Evolutionary conservation across 2,113 vertebrate species (phyloP), one percentile per base, ranked within the genome.

Genomic region (Microcebus griseorufus): DNA sequence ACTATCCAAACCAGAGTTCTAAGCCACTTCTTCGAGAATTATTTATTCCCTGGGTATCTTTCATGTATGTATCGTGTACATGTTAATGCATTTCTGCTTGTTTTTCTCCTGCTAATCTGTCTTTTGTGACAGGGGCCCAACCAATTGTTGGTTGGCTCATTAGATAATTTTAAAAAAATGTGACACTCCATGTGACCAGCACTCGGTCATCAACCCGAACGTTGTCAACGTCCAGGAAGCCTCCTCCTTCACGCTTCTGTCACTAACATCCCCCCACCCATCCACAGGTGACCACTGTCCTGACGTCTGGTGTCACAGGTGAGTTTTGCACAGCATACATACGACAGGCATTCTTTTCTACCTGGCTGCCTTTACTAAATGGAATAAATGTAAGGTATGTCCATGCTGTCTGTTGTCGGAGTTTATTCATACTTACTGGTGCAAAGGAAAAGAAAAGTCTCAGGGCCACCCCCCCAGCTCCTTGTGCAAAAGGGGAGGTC

Each of bases 21-120:
- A 32, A 73, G n/a, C 42, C 27, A 16, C 16, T 12, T 64, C 20
- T 9, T 32, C 23, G 2, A 58, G 5, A n/a, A 16, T 20, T 6
- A 14, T 51, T 20, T 55, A 34, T 23, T 65, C 73, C 58, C 53
- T 5, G 17, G 42, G 55, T 55, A n/a, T 64, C 9, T 42, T 34
- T 37, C 27, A 4, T 9, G n/a, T 12, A 25, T 23, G 5, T 32
- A 22, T 20, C 58, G 20, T 3, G 3, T 3, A 5, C 16, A 8
- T 20, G 75, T 55, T 27, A 55, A 13, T 18, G 22, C 16, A 16
- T 16, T 48, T 27, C 53, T 53, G 22, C 7, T 70, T 39, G 27
- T 22, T 32, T 48, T 58, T 34, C 12, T 72, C 8, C 45, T 22
- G 5, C n/a, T 34, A 51, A 27, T 27, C 83, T 53, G 42, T 27